These are phyloP conservation scores for Apodemus agrarius DNA, from an alignment of 2,797 vertebrate genomes.

Conservation along the genomic window DNA sequence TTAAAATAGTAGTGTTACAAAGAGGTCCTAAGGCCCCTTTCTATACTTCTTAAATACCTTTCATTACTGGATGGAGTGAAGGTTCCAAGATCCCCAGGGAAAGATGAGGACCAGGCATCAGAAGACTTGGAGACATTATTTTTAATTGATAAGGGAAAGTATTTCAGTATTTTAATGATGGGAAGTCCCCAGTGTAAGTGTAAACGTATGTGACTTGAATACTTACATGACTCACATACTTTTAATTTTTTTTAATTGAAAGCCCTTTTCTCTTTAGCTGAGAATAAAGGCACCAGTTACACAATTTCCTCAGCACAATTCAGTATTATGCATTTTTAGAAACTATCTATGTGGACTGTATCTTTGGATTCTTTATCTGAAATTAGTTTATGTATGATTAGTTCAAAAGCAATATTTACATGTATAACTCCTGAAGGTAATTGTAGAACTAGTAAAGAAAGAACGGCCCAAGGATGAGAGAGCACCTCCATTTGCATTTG, in stretches of 20 bases:
- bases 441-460: background rate
- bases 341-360: background rate
- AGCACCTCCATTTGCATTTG: background rate
- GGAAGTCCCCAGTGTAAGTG: background rate
- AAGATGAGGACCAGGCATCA: background rate
- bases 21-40: background rate
- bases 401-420: background rate
- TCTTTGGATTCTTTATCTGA: background rate
- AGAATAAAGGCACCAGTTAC: background rate
- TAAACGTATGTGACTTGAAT: background rate
- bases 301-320: background rate
- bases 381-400: slow-evolving; percentile 21
- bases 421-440: background rate
- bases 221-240: background rate
- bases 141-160: background rate
- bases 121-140: background rate
- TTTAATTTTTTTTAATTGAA: slow-evolving; percentile 42
- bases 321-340: slow-evolving; percentile 20
- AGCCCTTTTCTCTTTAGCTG: background rate
- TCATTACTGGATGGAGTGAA: background rate
- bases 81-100: background rate
- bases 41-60: background rate
- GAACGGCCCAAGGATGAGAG: background rate
- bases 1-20: background rate
- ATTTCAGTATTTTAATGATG: slow-evolving; percentile 55